Percentiles rank a stretch among this genome's conserved stretches.
phyloP scores from a whole-genome alignment of 2,797 vertebrate species.

The Lemur catta region DNA sequence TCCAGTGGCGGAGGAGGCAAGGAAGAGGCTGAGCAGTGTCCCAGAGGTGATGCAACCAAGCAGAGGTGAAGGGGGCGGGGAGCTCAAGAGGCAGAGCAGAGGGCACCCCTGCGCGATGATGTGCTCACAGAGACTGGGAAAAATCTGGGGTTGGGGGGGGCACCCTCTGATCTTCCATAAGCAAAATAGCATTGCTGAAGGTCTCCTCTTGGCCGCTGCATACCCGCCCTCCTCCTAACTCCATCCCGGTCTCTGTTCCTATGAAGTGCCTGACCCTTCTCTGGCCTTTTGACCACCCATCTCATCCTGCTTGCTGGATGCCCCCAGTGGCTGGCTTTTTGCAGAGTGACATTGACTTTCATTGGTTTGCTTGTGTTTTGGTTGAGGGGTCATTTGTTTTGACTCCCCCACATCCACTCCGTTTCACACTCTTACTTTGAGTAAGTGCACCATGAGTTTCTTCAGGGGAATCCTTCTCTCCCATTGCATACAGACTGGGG shows the following conservation, averaged over 20 bases:
- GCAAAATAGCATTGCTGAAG: neutral
- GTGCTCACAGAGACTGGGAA: neutral
- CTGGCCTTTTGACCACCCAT: neutral
- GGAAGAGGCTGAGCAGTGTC: neutral
- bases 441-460: neutral
- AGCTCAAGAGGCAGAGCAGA: neutral
- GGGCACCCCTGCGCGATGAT: neutral
- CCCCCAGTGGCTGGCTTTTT: neutral
- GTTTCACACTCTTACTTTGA: neutral
- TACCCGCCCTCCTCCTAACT: neutral
- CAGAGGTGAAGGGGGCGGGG: neutral
- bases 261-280: neutral
- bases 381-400: neutral
- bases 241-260: neutral
- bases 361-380: neutral
- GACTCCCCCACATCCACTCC: neutral
- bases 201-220: neutral
- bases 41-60: neutral
- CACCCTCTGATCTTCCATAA: neutral
- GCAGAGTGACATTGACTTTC: neutral
- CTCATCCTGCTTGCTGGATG: neutral
- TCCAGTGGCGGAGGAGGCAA: neutral
- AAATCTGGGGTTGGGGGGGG: neutral
- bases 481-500: neutral
- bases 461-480: neutral